Conservation (phyloP, 2,888 invertebrate species). For the Lordiphosa andalusiaca region DNA sequence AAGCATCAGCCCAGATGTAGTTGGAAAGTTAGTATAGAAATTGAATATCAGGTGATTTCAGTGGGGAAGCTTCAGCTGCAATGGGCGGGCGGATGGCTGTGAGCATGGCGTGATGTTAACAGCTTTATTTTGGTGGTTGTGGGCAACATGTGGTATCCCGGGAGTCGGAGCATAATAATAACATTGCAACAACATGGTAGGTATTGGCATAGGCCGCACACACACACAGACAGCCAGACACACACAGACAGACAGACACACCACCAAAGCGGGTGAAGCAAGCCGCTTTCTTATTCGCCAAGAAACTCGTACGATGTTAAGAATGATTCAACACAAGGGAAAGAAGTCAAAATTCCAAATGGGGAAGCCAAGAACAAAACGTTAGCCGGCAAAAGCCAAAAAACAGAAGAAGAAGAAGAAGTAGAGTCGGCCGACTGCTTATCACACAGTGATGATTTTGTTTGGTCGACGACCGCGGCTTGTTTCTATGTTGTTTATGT, state of each 20-base stretch:
- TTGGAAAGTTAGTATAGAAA: conserved; percentile 64
- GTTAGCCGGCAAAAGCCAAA: conserved; percentile 4
- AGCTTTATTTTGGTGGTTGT: neutral
- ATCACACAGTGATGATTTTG: conserved; percentile 2
- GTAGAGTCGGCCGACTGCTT: neutral
- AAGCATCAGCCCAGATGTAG: conserved; percentile 5
- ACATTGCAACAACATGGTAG: conserved; percentile 51
- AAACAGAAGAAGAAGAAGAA: neutral
- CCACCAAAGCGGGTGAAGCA: conserved; percentile 10
- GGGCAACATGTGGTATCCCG: conserved; percentile 18
- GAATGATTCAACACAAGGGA: conserved; percentile 56
- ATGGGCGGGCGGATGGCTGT: conserved; percentile 26
- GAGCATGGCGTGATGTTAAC: conserved; percentile 43
- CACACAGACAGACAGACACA: conserved; percentile 3
- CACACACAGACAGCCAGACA: neutral
- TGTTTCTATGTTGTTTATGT: conserved; percentile 19
- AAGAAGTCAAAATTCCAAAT: conserved; percentile 19
- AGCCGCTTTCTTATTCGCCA: conserved; percentile 67
- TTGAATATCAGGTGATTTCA: conserved; percentile 77
- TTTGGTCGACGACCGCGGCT: conserved; percentile 3
- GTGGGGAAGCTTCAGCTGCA: conserved; percentile 48
- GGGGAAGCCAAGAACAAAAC: conserved; percentile 30
- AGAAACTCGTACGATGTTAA: conserved; percentile 70
- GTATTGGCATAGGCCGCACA: conserved; percentile 27
- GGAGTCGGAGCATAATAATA: conserved; percentile 4